Conservation (phyloP, 2,888 invertebrate genomes). For the Antheraea assamensis region DNA sequence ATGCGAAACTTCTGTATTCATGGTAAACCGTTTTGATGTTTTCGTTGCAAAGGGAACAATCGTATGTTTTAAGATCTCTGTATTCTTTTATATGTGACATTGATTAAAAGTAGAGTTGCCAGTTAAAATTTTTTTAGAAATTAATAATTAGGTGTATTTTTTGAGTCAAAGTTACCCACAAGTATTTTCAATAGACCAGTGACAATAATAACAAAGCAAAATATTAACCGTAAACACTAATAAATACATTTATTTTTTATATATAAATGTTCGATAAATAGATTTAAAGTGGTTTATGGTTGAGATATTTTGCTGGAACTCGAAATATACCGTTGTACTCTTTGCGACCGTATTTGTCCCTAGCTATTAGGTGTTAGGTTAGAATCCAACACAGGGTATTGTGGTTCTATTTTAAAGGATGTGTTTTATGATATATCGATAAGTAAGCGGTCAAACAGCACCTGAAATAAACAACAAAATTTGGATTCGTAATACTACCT, state of each 20-base stretch:
- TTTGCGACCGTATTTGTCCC: slow-evolving; percentile 79
- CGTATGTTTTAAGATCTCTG: slow-evolving; percentile 33
- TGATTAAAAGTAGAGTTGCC: background rate
- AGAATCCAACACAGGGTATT: slow-evolving; percentile 80
- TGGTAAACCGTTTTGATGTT: slow-evolving; percentile 70
- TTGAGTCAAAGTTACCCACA: background rate
- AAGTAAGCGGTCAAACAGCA: slow-evolving; percentile 60
- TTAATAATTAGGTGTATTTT: background rate
- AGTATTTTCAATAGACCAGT: background rate
- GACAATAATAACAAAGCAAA: background rate
- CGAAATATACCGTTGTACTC: slow-evolving; percentile 50
- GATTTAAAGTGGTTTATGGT: background rate
- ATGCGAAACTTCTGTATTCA: slow-evolving; percentile 76
- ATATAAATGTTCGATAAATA: slow-evolving; percentile 2
- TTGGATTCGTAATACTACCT: slow-evolving; percentile 75
- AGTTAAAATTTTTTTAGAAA: background rate
- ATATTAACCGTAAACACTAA: background rate
- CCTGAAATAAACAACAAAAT: slow-evolving; percentile 45
- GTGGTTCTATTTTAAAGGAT: slow-evolving; percentile 80
- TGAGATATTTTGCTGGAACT: background rate
- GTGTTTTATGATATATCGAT: slow-evolving; percentile 69
- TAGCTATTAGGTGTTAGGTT: slow-evolving; percentile 78
- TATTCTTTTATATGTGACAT: background rate
- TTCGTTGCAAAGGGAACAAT: slow-evolving; percentile 77
- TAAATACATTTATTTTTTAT: slow-evolving; percentile 12